A percentile compares a stretch with the other conserved stretches of the same genome.
phyloP scores from a whole-genome alignment of 2,113 vertebrate species.

The Nettapus auritus region DNA sequence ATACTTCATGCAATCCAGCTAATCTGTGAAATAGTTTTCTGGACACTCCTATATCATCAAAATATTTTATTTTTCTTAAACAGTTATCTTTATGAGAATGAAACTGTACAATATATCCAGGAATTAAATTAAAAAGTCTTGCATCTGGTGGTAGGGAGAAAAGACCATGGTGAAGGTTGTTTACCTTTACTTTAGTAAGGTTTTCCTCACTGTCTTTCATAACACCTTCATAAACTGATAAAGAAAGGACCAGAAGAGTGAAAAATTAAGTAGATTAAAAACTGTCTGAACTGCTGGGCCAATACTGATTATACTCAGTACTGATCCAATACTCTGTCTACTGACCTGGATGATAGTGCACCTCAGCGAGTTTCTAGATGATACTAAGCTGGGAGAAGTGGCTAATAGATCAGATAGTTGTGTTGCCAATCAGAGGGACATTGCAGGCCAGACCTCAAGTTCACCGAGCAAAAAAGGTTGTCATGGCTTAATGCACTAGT shows the following conservation, averaged over 20 bases:
- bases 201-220: background rate
- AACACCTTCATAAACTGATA: background rate
- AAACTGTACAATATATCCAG: background rate
- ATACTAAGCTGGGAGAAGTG: background rate
- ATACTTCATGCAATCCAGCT: background rate
- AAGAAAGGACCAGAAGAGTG: background rate
- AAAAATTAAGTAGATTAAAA: background rate
- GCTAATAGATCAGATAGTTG: background rate
- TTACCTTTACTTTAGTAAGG: background rate
- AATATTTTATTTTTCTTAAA: background rate
- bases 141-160: background rate
- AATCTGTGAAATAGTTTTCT: background rate
- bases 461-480: background rate
- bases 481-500: background rate
- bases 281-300: background rate
- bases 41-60: background rate
- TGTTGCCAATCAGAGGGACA: rapidly evolving
- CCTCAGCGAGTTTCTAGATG: background rate
- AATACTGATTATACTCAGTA: no score
- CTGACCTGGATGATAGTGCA: background rate
- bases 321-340: background rate
- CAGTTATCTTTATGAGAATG: background rate
- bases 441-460: rapidly evolving
- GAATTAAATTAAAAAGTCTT: background rate
- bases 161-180: background rate